Percentiles rank a stretch among this genome's conserved stretches.
Evolutionary conservation across 1,140 invertebrate genomes (phyloP).

Genomic region (Andrena cerasifolii): DNA sequence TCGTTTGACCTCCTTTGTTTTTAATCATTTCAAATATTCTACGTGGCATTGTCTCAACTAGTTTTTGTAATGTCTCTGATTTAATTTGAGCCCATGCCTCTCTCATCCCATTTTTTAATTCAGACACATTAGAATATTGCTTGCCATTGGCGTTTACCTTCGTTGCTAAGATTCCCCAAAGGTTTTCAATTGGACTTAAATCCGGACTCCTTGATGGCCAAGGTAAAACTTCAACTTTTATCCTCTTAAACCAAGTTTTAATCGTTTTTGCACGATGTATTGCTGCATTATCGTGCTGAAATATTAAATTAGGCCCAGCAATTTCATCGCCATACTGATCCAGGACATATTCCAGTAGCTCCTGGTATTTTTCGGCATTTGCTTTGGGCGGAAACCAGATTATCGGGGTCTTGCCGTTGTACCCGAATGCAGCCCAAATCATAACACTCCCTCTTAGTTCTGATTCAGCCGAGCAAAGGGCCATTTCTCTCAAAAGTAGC

Average conservation of each 20-base stretch:
- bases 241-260: neutral
- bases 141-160: neutral
- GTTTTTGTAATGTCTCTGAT: too few relatives aligned
- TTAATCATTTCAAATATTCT: too few relatives aligned
- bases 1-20: too few relatives aligned
- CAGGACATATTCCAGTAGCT: neutral
- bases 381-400: neutral
- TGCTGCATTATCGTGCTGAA: constrained; percentile 13
- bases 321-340: neutral
- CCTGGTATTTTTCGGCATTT: neutral
- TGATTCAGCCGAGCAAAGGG: too few relatives aligned
- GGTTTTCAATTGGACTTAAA: neutral
- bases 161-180: neutral
- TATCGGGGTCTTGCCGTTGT: neutral
- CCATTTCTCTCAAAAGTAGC: too few relatives aligned
- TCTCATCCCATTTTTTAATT: too few relatives aligned
- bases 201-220: neutral
- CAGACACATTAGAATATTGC: neutral
- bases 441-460: neutral
- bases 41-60: too few relatives aligned
- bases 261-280: neutral
- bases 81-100: too few relatives aligned
- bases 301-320: neutral
- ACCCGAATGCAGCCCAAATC: neutral
- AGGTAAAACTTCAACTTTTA: constrained; percentile 7